These are phyloP conservation scores for Pachypeltis micranthus DNA, from an alignment of 1,140 invertebrate species.

Conservation along the genomic window DNA sequence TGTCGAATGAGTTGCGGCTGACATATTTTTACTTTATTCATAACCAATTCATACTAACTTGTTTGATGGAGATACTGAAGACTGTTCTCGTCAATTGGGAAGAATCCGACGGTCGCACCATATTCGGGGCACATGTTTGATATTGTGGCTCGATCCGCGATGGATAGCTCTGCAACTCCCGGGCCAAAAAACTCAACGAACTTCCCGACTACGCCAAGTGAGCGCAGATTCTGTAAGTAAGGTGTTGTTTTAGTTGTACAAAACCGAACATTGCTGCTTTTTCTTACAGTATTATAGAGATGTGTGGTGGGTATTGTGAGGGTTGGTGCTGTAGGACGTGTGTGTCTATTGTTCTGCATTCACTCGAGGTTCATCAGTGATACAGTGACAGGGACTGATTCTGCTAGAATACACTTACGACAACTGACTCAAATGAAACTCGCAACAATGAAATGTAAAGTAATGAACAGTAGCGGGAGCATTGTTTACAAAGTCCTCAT, in stretches of 20 bases:
- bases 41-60: constrained; percentile 54
- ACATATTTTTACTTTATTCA: no score
- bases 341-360: no score
- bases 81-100: constrained; percentile 83
- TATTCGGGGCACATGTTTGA: constrained; percentile 99
- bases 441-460: no score
- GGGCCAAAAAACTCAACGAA: constrained; percentile 98
- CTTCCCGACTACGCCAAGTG: constrained; percentile 92
- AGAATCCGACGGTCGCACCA: constrained; percentile 91
- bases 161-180: constrained; percentile 76
- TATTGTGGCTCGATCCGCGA: constrained; percentile 88
- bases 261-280: not conserved
- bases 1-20: no score
- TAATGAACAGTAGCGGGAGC: no score
- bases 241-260: not conserved
- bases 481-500: no score
- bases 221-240: constrained; percentile 71
- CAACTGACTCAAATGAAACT: no score
- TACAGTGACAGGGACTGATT: no score
- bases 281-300: not conserved
- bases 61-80: constrained; percentile 79
- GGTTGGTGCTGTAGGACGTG: no score
- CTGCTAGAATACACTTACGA: no score
- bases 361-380: no score
- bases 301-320: not conserved